Evolutionary conservation across 2,797 vertebrate genomes (phyloP).

Genomic region (Spizella passerina): DNA sequence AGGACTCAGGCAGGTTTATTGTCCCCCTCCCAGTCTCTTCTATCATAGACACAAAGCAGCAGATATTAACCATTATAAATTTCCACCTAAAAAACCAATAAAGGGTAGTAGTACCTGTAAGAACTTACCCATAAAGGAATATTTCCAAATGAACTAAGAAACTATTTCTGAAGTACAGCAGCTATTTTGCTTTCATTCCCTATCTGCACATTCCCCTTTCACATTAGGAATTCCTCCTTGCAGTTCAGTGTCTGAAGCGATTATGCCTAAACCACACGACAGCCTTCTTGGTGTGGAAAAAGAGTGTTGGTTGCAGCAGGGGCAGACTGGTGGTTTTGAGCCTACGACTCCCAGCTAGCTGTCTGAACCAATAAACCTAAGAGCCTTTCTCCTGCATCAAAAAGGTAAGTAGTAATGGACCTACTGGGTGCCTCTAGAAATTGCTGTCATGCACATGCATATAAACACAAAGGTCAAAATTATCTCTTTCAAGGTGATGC

Average conservation of each 20-base stretch:
- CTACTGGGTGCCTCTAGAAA: background rate
- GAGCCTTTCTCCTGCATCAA: background rate
- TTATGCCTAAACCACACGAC: background rate
- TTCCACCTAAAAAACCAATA: background rate
- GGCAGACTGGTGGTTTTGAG: background rate
- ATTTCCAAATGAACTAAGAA: background rate
- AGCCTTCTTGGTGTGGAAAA: background rate
- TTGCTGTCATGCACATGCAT: background rate
- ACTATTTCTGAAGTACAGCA: background rate
- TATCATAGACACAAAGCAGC: background rate
- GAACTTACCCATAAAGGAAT: background rate
- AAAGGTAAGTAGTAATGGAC: background rate
- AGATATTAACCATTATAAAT: background rate
- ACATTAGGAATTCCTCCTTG: background rate
- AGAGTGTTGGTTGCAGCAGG: fast-evolving
- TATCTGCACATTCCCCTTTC: background rate
- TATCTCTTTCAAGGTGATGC: constrained; percentile 29
- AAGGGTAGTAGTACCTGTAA: background rate
- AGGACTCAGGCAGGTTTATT: background rate
- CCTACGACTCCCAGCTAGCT: background rate
- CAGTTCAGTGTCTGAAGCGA: background rate
- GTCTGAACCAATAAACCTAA: background rate
- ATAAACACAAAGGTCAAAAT: constrained; percentile 40
- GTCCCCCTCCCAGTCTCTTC: background rate
- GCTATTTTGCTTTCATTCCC: background rate